These are phyloP conservation scores for Ceuthmochares aereus DNA, from an alignment of 2,113 vertebrate genomes.

Conservation along the genomic window DNA sequence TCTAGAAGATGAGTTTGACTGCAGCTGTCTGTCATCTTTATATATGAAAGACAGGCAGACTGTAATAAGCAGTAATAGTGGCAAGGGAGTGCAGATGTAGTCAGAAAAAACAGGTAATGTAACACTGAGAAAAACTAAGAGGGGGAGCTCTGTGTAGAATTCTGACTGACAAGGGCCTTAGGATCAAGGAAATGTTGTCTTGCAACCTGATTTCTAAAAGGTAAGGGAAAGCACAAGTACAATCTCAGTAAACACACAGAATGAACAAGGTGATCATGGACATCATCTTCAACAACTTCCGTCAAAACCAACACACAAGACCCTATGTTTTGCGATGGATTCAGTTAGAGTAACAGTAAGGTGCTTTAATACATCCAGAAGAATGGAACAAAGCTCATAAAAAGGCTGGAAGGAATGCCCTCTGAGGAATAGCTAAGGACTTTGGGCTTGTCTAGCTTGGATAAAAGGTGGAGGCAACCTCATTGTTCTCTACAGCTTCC, in stretches of 20 bases:
- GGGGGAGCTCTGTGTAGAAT: background rate
- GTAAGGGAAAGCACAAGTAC: background rate
- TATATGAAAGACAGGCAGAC: background rate
- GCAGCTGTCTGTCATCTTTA: background rate
- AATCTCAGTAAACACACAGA: background rate
- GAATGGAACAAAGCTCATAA: background rate
- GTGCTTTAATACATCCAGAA: background rate
- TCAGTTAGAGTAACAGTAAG: background rate
- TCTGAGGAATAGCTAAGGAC: accelerated
- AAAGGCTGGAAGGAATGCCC: background rate
- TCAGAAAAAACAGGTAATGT: background rate
- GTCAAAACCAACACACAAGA: background rate
- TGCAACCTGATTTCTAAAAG: background rate
- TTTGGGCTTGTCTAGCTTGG: background rate
- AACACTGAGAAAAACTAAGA: background rate
- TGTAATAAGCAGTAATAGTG: background rate
- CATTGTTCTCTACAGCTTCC: too few species aligned
- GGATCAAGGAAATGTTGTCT: background rate
- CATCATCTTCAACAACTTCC: background rate
- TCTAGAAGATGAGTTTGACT: background rate
- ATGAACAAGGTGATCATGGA: background rate
- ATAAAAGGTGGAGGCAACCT: background rate
- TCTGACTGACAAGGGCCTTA: background rate
- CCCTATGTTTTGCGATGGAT: background rate
- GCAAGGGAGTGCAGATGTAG: background rate